Evolutionary conservation across 2,113 vertebrate genomes (phyloP), one percentile per base, ranked within the genome.

Genomic region (Megaceryle torquata): DNA sequence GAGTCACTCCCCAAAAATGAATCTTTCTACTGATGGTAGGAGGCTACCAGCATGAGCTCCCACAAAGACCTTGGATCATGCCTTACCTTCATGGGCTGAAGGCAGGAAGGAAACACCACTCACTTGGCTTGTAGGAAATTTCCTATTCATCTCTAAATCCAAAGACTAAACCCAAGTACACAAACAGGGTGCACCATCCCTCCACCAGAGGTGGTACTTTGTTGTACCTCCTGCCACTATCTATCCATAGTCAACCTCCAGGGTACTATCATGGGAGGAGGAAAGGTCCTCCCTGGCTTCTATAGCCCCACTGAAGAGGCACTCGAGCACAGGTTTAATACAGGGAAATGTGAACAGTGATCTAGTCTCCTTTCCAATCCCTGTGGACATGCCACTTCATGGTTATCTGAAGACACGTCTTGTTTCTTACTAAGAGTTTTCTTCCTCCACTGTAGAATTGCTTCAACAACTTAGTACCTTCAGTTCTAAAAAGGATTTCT

Each of bases 181-280:
- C 5, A 93, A 78, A 51, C 0, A 0, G 16, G 17, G 7, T 53
- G 20, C 10, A 37, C n/a, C 37, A 16, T 29, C 29, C 17, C 43
- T 46, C 22, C 53, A 60, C 6, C 51, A 68, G 19, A 70, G 60
- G n/a, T n/a, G n/a, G n/a, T 12, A 22, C 35, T 70, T 88, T 2
- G 3, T 8, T 1, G 2, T 44, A 19, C 19, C 60, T 69, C 63
- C 59, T 53, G 25, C 19, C 39, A 29, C 43, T 59, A 4, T n/a
- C 37, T 54, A 10, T n/a, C 56, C 10, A 1, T 15, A 72, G n/a
- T 59, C 59, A 69, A 16, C 14, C 16, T 48, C 43, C n/a, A 46
- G n/a, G 54, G 22, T 41, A 28, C 53, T 22, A 7, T 9, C 0
- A 0, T 33, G 24, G 18, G 24, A 8, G 60, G 21, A 22, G 13